phyloP scores from a whole-genome alignment of 2,797 vertebrate species.

The Centropyge bicolor region DNA sequence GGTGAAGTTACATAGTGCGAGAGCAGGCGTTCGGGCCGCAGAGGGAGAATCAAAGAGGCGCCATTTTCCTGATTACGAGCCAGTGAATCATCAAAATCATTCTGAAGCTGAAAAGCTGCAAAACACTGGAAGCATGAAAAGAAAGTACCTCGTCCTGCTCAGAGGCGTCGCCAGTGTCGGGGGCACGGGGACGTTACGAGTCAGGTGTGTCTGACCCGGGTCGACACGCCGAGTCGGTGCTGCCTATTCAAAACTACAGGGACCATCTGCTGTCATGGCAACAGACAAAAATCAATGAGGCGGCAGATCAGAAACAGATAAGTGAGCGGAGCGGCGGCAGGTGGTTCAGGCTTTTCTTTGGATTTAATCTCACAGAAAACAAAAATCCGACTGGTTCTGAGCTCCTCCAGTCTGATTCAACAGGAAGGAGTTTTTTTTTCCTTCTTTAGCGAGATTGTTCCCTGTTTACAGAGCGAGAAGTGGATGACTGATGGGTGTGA shows the following conservation, averaged over 20 bases:
- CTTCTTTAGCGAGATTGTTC: not conserved
- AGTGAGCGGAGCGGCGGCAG: not conserved
- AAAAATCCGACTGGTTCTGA: slow-evolving; percentile 2
- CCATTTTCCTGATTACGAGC: too few relatives aligned
- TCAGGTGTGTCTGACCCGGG: slow-evolving; percentile 6
- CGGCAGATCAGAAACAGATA: slow-evolving; percentile 12
- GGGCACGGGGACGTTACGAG: not conserved
- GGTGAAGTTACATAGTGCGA: not conserved
- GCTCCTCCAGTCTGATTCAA: slow-evolving; percentile 14
- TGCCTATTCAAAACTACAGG: not conserved
- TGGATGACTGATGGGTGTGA: not conserved
- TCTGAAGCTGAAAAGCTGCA: not conserved
- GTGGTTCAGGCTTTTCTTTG: not conserved
- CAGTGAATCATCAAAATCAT: not conserved
- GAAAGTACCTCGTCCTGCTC: not conserved
- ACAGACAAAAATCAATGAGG: slow-evolving; percentile 58
- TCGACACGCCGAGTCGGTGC: not conserved
- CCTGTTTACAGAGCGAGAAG: not conserved
- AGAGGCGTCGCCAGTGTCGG: not conserved
- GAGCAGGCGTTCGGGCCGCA: not conserved
- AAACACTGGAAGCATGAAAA: not conserved
- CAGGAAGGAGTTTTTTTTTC: not conserved
- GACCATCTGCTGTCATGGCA: slow-evolving; percentile 57
- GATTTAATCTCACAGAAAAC: slow-evolving; percentile 17
- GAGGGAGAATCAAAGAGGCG: not conserved